Percentiles rank a stretch among this genome's conserved stretches.
phyloP scores from a whole-genome alignment of 2,113 vertebrate species.

The Microtus montanus region DNA sequence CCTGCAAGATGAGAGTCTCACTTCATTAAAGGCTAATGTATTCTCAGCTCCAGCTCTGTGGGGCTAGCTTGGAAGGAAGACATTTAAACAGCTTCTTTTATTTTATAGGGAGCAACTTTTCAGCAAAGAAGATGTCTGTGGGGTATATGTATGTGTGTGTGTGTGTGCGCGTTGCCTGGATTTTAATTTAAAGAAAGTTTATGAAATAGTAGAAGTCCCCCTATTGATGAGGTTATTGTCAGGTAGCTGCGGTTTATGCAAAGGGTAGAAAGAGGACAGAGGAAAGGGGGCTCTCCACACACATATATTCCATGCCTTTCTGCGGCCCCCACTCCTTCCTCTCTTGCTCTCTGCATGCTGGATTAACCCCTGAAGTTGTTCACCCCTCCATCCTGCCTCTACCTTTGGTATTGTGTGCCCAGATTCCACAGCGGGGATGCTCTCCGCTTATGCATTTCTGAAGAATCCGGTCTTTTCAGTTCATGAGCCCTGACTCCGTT shows the following conservation, averaged over 20 bases:
- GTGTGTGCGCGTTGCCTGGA: conserved; percentile 64
- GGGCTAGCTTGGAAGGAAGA: conserved; percentile 83
- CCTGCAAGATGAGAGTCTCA: conserved; percentile 98
- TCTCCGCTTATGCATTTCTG: background rate
- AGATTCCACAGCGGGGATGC: background rate
- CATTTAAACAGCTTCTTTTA: conserved; percentile 84
- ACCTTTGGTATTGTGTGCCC: background rate
- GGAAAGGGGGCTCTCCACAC: background rate
- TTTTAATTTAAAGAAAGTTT: conserved; percentile 79
- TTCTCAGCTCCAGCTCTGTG: conserved; percentile 94
- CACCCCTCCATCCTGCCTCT: background rate
- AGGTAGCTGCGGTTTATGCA: conserved; percentile 12
- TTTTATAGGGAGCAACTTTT: conserved; percentile 79
- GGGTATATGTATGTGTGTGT: conserved; percentile 60
- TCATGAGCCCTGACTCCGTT: background rate
- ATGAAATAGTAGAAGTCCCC: conserved; percentile 64
- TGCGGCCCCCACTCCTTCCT: background rate
- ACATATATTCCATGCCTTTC: background rate
- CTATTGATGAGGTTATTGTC: conserved; percentile 30
- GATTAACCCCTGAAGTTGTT: background rate
- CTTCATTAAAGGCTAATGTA: conserved; percentile 99
- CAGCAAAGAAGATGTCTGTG: conserved; percentile 64
- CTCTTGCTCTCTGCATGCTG: background rate
- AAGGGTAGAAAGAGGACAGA: background rate
- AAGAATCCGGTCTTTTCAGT: conserved; percentile 16